phyloP scores from a whole-genome alignment of 23 tunicate genomes.

The Aplidium turbinatum region DNA sequence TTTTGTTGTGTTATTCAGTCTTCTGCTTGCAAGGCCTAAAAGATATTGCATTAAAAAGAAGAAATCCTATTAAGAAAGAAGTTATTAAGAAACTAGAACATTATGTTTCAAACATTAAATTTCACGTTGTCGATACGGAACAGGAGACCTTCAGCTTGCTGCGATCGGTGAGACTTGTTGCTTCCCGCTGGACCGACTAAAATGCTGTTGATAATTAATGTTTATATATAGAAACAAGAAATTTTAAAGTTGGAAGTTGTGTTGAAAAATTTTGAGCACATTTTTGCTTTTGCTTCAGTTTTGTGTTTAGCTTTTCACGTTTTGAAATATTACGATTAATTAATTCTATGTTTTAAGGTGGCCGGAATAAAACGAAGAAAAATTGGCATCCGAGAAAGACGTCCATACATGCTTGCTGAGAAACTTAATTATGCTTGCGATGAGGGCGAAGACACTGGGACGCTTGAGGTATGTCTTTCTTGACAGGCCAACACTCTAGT shows the following conservation, averaged over 20 bases:
- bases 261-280: no score
- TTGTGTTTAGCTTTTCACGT: no score
- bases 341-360: conserved; percentile 35
- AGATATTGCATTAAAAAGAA: conserved; percentile 37
- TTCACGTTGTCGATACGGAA: conserved; percentile 57
- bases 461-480: conserved; percentile 39
- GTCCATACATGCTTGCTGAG: conserved; percentile 80
- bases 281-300: no score
- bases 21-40: conserved; percentile 59
- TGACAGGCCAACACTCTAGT: no score
- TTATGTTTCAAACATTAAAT: conserved; percentile 33
- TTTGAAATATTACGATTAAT: no score
- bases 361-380: conserved; percentile 63
- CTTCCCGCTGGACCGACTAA: not conserved
- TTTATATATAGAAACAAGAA: no score
- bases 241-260: no score
- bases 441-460: conserved; percentile 22
- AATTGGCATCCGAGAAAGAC: conserved; percentile 54
- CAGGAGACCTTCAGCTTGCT: conserved; percentile 56
- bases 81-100: conserved; percentile 43
- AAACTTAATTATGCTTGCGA: conserved; percentile 39
- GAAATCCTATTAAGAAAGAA: conserved; percentile 51
- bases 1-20: conserved; percentile 26
- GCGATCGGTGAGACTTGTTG: conserved; percentile 50
- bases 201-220: no score